Evolutionary conservation across 2,113 vertebrate genomes (phyloP), one percentile per base, ranked within the genome.

Genomic region (Prunella himalayana): DNA sequence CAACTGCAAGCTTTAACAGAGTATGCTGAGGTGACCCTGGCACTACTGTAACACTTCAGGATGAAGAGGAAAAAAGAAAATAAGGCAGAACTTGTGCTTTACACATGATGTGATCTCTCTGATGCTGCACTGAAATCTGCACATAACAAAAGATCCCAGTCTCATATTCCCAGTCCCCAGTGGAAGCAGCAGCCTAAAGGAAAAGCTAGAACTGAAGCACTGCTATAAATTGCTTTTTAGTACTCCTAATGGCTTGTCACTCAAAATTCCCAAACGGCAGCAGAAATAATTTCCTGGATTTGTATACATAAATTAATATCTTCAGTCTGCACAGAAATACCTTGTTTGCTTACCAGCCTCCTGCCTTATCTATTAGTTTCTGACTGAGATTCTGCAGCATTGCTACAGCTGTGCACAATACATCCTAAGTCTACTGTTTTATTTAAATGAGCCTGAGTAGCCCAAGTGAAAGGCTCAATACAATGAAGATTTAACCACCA

Each of bases 271-370:
- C 82, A 82, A 82, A 88, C 70, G 85, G 85, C 85, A 94, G 82
- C 83, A 95, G 82, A 95, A 94, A 96, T 94, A 25, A 97, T 90
- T 96, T 97, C 61, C 95, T 65, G 75, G 86, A 80, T 72, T 92
- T 86, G 47, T 90, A 72, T 44, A 87, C 69, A 90, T 68, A 96
- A 97, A 96, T 96, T 95, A 96, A 45, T 87, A 94, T 71, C 37
- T 65, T 81, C 17, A 88, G 77, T 86, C 86, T 92, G 92, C 94
- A 86, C 25, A 53, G 61, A 79, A 88, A 64, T 61, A 76, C 88
- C 84, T 92, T 60, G 66, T 70, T 39, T 53, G 53, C 68, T 66
- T 68, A 90, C 72, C 66, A 87, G 76, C 50, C 63, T 84, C 92
- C 68, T 92, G 88, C 71, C 88, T 94, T 65, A 86, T 5, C 28